Evolutionary conservation across 2,888 invertebrate genomes (phyloP).

Genomic region (Globia sparganii): DNA sequence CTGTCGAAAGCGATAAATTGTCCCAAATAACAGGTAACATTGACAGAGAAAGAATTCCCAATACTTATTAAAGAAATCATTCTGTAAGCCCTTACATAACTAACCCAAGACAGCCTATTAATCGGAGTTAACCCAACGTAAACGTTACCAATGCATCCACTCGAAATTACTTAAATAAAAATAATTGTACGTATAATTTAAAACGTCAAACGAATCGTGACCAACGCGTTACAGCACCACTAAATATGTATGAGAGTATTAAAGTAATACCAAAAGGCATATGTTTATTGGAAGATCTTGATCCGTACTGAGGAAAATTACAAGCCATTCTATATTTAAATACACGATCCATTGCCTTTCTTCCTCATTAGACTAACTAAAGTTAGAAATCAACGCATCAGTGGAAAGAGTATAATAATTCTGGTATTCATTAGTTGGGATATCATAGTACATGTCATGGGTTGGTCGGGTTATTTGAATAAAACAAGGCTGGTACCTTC

Average conservation of each 20-base stretch:
- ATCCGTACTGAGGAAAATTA: conserved; percentile 12
- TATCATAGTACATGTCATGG: conserved; percentile 72
- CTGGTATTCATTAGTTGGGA: neutral
- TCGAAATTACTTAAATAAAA: conserved; percentile 66
- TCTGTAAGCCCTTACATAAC: conserved; percentile 55
- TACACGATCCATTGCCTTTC: conserved; percentile 24
- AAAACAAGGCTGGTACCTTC: conserved; percentile 78
- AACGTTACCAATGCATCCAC: conserved; percentile 48
- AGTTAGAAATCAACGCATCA: conserved; percentile 4
- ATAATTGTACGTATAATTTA: conserved; percentile 71
- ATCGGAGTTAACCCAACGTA: conserved; percentile 58
- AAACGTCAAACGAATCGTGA: conserved; percentile 77
- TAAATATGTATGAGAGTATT: conserved; percentile 87
- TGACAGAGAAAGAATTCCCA: conserved; percentile 49
- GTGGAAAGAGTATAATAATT: conserved; percentile 26
- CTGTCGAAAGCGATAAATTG: conserved; percentile 40
- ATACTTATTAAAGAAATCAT: conserved; percentile 49
- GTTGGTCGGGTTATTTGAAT: conserved; percentile 81
- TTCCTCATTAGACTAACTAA: neutral
- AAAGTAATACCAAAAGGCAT: conserved; percentile 79
- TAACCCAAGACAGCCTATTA: conserved; percentile 58
- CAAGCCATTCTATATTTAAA: neutral
- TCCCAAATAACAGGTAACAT: conserved; percentile 24
- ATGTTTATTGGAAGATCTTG: conserved; percentile 64
- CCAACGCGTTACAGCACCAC: conserved; percentile 74